Percentiles rank a stretch among this genome's conserved stretches.
Evolutionary conservation across 2,797 vertebrate species (phyloP).

Genomic region (Myotis vivesi): DNA sequence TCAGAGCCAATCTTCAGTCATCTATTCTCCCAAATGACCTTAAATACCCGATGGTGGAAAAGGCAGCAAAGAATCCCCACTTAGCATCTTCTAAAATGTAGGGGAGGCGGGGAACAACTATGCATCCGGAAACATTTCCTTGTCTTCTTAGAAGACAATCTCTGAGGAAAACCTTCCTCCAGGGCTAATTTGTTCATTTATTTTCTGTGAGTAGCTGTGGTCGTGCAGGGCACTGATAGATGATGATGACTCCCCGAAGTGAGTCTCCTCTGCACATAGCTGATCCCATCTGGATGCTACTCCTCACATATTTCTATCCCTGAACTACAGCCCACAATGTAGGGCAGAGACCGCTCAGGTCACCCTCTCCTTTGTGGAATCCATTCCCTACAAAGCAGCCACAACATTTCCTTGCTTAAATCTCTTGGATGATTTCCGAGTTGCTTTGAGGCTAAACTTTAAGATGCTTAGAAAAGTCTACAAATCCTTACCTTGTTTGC

Average conservation of each 20-base stretch:
- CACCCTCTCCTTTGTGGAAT: background rate
- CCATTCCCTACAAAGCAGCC: background rate
- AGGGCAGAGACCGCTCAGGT: background rate
- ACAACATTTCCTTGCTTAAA: background rate
- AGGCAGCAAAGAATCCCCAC: background rate
- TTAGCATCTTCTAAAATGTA: background rate
- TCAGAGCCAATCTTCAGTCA: background rate
- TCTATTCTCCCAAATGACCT: background rate
- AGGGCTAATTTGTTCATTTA: background rate
- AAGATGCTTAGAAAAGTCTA: background rate
- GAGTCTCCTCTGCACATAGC: background rate
- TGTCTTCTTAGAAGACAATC: background rate
- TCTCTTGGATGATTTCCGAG: background rate
- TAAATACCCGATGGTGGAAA: background rate
- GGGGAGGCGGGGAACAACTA: background rate
- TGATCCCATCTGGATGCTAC: background rate
- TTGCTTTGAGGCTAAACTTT: constrained; percentile 17
- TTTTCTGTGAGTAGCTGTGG: background rate
- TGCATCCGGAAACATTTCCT: background rate
- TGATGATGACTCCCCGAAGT: background rate
- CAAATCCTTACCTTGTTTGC: background rate
- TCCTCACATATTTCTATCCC: background rate
- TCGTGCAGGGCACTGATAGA: background rate
- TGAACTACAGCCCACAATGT: background rate
- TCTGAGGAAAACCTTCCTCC: background rate